These are phyloP conservation scores for Dinothrombium tinctorium DNA, from an alignment of 1,140 invertebrate genomes.

Conservation along the genomic window DNA sequence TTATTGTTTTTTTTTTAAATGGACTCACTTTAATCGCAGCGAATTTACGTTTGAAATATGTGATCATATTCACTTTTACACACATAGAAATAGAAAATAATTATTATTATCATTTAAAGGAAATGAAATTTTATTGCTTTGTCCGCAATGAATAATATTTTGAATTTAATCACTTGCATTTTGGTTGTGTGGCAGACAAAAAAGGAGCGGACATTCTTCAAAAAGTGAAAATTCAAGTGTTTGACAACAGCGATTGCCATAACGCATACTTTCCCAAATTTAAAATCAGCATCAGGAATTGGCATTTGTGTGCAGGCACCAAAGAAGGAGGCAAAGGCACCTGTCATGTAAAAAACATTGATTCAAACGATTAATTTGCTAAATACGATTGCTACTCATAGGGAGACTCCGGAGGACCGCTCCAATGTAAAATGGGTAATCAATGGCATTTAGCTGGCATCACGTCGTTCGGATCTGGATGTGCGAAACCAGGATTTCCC, in stretches of 20 bases:
- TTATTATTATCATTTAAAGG: not conserved
- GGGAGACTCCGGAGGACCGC: slow-evolving; percentile 47
- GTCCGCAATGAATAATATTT: not conserved
- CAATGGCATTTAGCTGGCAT: slow-evolving; percentile 28
- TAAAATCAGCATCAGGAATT: slow-evolving; percentile 41
- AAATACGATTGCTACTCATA: slow-evolving; percentile 19
- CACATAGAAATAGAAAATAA: too few relatives aligned
- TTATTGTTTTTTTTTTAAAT: too few relatives aligned
- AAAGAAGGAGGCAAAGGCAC: slow-evolving; percentile 26
- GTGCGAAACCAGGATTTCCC: slow-evolving; percentile 21
- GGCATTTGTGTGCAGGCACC: slow-evolving; percentile 63
- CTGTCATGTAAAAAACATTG: slow-evolving; percentile 13
- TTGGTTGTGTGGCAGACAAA: slow-evolving; percentile 13
- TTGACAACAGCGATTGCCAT: slow-evolving; percentile 20
- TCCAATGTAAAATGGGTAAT: slow-evolving; percentile 24
- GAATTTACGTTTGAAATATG: too few relatives aligned
- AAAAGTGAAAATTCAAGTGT: slow-evolving; percentile 46
- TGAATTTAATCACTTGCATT: slow-evolving; percentile 3
- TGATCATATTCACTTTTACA: too few relatives aligned
- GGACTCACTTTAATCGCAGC: too few relatives aligned
- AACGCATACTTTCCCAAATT: slow-evolving; percentile 26
- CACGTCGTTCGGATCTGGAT: slow-evolving; percentile 36
- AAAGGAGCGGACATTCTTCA: slow-evolving; percentile 16
- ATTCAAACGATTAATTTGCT: not conserved
- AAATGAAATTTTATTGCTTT: not conserved